A percentile compares a stretch with the other conserved stretches of the same genome.
Evolutionary conservation across 2,113 vertebrate genomes (phyloP).

Genomic region (Hemicordylus capensis): DNA sequence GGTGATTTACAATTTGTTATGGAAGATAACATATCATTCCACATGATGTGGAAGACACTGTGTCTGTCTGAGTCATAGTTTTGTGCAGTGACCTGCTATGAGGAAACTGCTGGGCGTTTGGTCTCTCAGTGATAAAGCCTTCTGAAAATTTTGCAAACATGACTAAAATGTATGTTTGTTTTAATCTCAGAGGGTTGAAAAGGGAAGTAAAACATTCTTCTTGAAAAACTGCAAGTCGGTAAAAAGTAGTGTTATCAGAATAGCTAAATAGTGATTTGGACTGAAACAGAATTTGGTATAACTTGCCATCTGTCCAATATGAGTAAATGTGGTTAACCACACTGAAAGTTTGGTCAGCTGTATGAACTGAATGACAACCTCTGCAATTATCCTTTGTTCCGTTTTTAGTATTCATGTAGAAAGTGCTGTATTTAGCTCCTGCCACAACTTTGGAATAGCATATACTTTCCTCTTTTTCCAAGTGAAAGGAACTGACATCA

Average conservation of each 20-base stretch:
- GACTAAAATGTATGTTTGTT: neutral
- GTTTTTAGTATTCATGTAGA: neutral
- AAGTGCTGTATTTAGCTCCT: neutral
- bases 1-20: too few species aligned
- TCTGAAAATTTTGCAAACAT: neutral
- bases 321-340: conserved; percentile 17
- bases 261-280: conserved; percentile 1
- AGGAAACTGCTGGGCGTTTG: neutral
- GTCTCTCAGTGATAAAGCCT: neutral
- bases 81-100: neutral
- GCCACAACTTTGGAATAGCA: neutral
- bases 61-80: neutral
- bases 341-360: neutral
- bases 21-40: too few species aligned
- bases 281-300: conserved; percentile 22
- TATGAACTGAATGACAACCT: neutral
- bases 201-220: neutral
- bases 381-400: neutral
- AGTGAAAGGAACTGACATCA: neutral
- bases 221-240: neutral
- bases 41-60: neutral
- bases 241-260: neutral
- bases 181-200: neutral
- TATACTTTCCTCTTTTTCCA: neutral
- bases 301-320: conserved; percentile 19